Evolutionary conservation across 2,888 invertebrate species (phyloP).

Genomic region (Cerceris rybyensis): DNA sequence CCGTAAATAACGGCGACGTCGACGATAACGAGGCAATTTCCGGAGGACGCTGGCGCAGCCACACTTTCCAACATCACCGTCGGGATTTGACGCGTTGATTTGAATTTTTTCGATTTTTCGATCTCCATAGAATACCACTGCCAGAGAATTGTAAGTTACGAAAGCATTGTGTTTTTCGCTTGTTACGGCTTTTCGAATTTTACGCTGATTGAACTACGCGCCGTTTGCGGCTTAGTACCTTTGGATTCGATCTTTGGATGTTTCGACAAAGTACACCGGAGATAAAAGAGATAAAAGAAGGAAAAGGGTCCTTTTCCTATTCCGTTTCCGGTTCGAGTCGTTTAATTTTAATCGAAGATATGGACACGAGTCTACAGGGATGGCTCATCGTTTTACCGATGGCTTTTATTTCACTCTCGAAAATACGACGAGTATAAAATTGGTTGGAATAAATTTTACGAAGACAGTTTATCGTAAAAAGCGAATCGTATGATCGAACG

Average conservation of each 20-base stretch:
- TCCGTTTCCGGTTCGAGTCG: no score
- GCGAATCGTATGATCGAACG: no score
- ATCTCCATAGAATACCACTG: background rate
- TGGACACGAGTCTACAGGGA: no score
- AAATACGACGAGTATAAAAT: no score
- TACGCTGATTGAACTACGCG: slow-evolving; percentile 25
- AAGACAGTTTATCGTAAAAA: no score
- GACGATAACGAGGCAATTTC: slow-evolving; percentile 68
- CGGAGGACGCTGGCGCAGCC: slow-evolving; percentile 39
- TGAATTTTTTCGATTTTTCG: slow-evolving; percentile 40
- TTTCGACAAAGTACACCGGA: no score
- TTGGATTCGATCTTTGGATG: background rate
- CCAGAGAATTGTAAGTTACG: background rate
- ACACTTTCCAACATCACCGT: slow-evolving; percentile 32
- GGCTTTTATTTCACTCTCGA: no score
- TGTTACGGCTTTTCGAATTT: slow-evolving; percentile 7
- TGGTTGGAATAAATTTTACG: no score
- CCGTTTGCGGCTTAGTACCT: background rate
- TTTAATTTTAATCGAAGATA: no score
- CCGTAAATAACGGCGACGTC: slow-evolving; percentile 63
- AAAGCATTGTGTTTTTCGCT: background rate
- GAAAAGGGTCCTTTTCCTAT: no score
- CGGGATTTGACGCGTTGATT: slow-evolving; percentile 25
- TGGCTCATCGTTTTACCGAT: no score
- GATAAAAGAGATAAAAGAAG: no score